phyloP scores from a whole-genome alignment of 2,797 vertebrate genomes.

The Spondyliosoma cantharus region DNA sequence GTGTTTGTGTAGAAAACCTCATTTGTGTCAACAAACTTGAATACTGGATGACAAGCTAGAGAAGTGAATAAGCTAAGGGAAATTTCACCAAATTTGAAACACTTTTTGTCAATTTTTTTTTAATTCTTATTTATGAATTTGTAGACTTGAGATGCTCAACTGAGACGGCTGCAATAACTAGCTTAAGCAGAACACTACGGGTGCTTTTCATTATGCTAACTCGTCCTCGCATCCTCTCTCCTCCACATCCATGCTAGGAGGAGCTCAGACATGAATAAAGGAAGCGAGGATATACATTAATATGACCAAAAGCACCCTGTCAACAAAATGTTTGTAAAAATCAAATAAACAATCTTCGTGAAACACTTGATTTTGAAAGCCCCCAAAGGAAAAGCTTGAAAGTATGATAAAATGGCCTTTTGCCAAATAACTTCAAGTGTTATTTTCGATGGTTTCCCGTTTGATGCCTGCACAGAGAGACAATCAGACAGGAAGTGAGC shows the following conservation, averaged over 20 bases:
- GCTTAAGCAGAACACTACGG: background rate
- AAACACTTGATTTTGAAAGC: constrained; percentile 23
- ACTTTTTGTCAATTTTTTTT: constrained; percentile 26
- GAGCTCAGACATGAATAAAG: too few relatives aligned
- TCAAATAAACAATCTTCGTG: constrained; percentile 7
- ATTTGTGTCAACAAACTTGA: constrained; percentile 40
- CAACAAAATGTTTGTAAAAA: constrained; percentile 26
- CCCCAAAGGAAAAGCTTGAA: constrained; percentile 1
- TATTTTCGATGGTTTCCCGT: constrained; percentile 44
- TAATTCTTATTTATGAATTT: constrained; percentile 31
- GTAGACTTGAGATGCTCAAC: constrained; percentile 7
- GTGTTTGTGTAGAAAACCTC: constrained; percentile 72
- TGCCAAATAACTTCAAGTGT: constrained; percentile 27
- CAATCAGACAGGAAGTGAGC: constrained; percentile 75
- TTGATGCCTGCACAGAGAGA: constrained; percentile 67
- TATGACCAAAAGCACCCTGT: too few relatives aligned
- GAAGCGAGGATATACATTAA: too few relatives aligned
- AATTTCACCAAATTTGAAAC: constrained; percentile 32
- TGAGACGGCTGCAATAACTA: background rate
- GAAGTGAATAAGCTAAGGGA: constrained; percentile 44
- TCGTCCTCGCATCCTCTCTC: too few relatives aligned
- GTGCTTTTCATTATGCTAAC: too few relatives aligned
- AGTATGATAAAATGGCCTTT: constrained; percentile 5
- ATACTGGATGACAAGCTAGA: constrained; percentile 9
- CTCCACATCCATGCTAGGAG: too few relatives aligned